phyloP scores from a whole-genome alignment of 1,140 invertebrate species.

The Ceratosolen solmsi region DNA sequence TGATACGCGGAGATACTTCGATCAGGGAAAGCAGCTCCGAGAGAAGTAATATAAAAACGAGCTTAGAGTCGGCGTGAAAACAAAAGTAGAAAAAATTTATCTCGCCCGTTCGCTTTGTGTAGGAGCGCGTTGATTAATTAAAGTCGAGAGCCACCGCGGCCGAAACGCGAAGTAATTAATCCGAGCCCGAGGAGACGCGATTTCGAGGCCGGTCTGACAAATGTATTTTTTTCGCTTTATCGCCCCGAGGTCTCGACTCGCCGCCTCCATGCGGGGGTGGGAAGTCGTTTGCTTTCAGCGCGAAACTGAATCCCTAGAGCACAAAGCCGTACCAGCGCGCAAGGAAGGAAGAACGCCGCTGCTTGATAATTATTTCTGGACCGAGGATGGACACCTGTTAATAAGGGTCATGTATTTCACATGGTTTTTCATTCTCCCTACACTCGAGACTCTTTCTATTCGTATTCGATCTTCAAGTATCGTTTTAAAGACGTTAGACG shows the following conservation, averaged over 20 bases:
- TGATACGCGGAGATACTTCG: too few relatives aligned
- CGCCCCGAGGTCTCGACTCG: constrained; percentile 56
- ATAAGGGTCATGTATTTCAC: too few relatives aligned
- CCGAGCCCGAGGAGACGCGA: constrained; percentile 59
- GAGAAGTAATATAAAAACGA: constrained; percentile 9
- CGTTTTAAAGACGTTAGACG: too few relatives aligned
- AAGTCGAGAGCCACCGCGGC: too few relatives aligned
- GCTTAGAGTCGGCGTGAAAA: not conserved
- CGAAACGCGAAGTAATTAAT: constrained; percentile 66
- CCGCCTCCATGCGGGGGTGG: not conserved
- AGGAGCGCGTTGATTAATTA: constrained; percentile 50
- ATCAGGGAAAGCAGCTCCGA: too few relatives aligned
- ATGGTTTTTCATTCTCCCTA: too few relatives aligned
- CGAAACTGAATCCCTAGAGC: not conserved
- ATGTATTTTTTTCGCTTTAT: constrained; percentile 71
- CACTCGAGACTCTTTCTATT: too few relatives aligned
- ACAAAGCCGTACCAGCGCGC: not conserved
- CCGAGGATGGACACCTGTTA: too few relatives aligned
- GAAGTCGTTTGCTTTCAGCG: not conserved
- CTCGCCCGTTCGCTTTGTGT: constrained; percentile 32
- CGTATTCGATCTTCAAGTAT: too few relatives aligned
- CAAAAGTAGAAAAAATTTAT: constrained; percentile 19
- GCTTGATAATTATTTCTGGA: too few relatives aligned
- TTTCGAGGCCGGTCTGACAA: constrained; percentile 61
- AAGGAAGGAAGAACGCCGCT: too few relatives aligned